Evolutionary conservation across 2,113 vertebrate species (phyloP).

Genomic region (Neodon shergylaensis): DNA sequence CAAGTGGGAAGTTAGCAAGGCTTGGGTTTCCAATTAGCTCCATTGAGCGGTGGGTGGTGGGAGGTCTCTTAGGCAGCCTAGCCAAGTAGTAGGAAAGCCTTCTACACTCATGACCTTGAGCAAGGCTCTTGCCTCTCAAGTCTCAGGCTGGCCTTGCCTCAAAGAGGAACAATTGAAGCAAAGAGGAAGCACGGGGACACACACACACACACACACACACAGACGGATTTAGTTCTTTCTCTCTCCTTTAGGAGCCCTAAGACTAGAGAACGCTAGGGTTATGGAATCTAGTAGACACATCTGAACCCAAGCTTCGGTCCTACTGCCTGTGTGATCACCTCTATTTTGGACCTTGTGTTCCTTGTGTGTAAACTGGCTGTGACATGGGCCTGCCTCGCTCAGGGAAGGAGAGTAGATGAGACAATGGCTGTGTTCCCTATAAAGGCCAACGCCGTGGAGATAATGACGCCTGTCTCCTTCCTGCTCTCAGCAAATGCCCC

Average conservation of each 20-base stretch:
- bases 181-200: neutral
- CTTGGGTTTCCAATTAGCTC: constrained; percentile 38
- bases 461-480: neutral
- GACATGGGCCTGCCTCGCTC: neutral
- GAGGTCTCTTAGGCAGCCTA: neutral
- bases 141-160: neutral
- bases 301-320: neutral
- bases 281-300: neutral
- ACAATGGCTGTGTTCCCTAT: neutral
- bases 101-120: constrained; percentile 4
- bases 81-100: neutral
- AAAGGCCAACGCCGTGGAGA: neutral
- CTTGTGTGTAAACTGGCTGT: neutral
- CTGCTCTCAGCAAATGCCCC: too few species aligned
- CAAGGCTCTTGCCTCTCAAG: neutral
- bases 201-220: too few species aligned
- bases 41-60: neutral
- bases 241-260: neutral
- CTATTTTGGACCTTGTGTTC: neutral
- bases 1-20: neutral
- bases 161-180: neutral
- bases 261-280: neutral
- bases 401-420: neutral
- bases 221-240: too few species aligned
- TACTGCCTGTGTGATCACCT: neutral